These are phyloP conservation scores for Oreochromis mossambicus DNA, from an alignment of 2,797 vertebrate species.

Conservation along the genomic window DNA sequence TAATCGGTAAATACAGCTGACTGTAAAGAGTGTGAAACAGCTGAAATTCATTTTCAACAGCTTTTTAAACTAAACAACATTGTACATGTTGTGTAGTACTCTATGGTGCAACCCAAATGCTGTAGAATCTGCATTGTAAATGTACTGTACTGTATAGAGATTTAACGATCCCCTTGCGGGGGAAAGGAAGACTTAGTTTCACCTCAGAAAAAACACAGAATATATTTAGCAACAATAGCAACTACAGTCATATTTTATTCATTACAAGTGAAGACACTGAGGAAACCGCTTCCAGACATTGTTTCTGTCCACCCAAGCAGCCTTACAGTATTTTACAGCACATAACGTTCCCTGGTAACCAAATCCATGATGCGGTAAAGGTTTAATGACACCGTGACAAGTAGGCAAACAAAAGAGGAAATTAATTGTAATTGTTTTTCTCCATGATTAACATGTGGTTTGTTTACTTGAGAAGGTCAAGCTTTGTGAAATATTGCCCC, in stretches of 20 bases:
- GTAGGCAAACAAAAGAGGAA: slow-evolving; percentile 27
- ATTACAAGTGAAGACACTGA: background rate
- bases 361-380: background rate
- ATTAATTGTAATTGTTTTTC: slow-evolving; percentile 32
- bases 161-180: background rate
- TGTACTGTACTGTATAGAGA: background rate
- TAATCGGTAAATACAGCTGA: slow-evolving; percentile 23
- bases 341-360: slow-evolving; percentile 25
- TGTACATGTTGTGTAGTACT: background rate
- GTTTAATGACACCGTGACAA: slow-evolving; percentile 14
- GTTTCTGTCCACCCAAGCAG: background rate
- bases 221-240: slow-evolving; percentile 6
- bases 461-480: slow-evolving; percentile 64
- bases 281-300: background rate
- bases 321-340: slow-evolving; percentile 11
- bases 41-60: background rate
- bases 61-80: background rate
- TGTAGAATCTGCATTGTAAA: background rate
- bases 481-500: slow-evolving; percentile 36
- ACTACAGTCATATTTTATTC: slow-evolving; percentile 6
- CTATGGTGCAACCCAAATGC: background rate
- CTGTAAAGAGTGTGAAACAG: slow-evolving; percentile 13
- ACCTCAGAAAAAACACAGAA: background rate
- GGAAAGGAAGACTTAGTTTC: background rate
- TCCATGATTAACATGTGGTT: slow-evolving; percentile 52